Evolutionary conservation across 2,113 vertebrate species (phyloP).

Genomic region (Aspiorhynchus laticeps): DNA sequence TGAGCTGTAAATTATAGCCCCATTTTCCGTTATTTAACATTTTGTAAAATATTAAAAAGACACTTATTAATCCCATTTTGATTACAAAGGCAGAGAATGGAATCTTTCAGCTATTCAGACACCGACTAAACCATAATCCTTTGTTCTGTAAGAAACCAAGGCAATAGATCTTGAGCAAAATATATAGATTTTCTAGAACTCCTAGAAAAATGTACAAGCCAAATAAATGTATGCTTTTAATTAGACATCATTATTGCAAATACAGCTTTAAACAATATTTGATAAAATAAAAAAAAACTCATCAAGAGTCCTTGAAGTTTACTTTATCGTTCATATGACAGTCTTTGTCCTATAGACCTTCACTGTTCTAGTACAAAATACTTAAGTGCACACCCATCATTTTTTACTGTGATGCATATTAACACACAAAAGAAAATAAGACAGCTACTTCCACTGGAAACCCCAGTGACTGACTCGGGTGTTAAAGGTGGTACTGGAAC

Average conservation of each 20-base stretch:
- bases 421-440: slow-evolving; percentile 1
- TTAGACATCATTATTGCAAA: slow-evolving; percentile 62
- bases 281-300: slow-evolving; percentile 57
- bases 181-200: neutral
- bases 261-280: slow-evolving; percentile 64
- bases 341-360: neutral
- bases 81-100: neutral
- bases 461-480: neutral
- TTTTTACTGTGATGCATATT: slow-evolving; percentile 27
- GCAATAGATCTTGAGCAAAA: neutral
- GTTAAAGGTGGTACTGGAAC: neutral
- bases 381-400: slow-evolving; percentile 39
- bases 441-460: slow-evolving; percentile 18
- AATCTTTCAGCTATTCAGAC: neutral
- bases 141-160: neutral
- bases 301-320: slow-evolving; percentile 46
- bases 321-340: slow-evolving; percentile 30
- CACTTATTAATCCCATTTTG: neutral
- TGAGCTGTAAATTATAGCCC: too few relatives aligned
- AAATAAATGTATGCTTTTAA: slow-evolving; percentile 47
- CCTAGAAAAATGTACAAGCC: neutral
- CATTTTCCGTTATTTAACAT: neutral
- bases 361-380: neutral
- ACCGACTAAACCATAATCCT: neutral
- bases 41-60: neutral